Percentiles rank a stretch among this genome's conserved stretches.
Evolutionary conservation across 2,113 vertebrate species (phyloP).

Genomic region (Fukomys damarensis): DNA sequence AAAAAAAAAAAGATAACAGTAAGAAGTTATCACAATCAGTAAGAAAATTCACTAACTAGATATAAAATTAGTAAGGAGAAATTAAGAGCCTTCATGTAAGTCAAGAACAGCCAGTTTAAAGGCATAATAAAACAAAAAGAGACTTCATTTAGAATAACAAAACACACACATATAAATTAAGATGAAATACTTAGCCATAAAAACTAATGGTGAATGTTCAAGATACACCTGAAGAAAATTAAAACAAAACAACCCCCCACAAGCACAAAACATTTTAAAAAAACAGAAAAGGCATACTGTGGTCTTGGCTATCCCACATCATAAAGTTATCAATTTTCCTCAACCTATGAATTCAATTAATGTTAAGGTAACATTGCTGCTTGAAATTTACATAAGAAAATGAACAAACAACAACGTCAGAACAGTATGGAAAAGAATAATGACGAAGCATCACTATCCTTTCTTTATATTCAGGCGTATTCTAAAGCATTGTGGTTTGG

Average conservation of each 20-base stretch:
- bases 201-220: not conserved
- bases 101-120: not conserved
- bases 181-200: not conserved
- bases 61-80: not conserved
- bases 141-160: not conserved
- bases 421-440: not conserved
- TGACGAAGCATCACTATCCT: not conserved
- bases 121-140: not conserved
- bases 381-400: constrained; percentile 13
- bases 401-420: not conserved
- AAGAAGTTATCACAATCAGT: not conserved
- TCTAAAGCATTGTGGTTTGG: not conserved
- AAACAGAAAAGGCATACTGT: not conserved
- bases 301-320: not conserved
- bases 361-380: not conserved
- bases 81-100: not conserved
- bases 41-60: not conserved
- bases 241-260: not conserved
- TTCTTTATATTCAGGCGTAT: constrained; percentile 1
- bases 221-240: not conserved
- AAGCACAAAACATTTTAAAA: not conserved
- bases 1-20: not conserved
- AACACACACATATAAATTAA: not conserved
- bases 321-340: not conserved
- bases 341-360: not conserved